Base-by-base conservation (phyloP, 2,888 invertebrate genomes). In the Lithophane semibrunnea region DNA sequence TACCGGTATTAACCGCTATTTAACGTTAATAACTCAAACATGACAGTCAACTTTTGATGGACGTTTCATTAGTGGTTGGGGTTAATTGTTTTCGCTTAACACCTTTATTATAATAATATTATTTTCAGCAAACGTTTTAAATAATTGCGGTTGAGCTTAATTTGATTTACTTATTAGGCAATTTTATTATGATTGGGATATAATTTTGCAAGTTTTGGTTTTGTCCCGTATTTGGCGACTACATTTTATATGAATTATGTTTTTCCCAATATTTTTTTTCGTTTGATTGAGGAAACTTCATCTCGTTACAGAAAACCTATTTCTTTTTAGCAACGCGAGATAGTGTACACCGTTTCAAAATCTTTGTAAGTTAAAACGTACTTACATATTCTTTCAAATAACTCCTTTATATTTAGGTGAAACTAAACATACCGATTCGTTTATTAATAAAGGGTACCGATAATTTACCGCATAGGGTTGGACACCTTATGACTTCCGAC, bases 11-110 rank as follows among this genome's bases (percentile, higher is more conserved):
- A 76, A 82, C 83, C 68, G 69, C 54, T 83, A 79, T 77, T 86
- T 79, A 86, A 83, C 66, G 72, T 60, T 75, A 73, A 73, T 75
- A 83, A 84, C 79, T 75, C 69, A 79, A 85, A 76, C 69, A 60
- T 72, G 84, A 64, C 74, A 29, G 52, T 42, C 64, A 37, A 74
- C 58, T 74, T 86, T 78, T 83, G 69, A 75, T 74, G 49, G 12
- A 42, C 16, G 69, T 8, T 84, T 75, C 67, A 70, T 86, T 73
- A 79, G 63, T 54, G 83, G 78, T 72, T 2, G 44, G 47, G 37
- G 42, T 73, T 79, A 83, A 84, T 84, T 66, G 66, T 83, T 86
- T 77, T 49, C 58, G 60, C 65, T 77, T 60, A 42, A 64, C 60
- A 71, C 24, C 24, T 63, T 70, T 47, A 64, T 24, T 58, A 47